phyloP scores from a whole-genome alignment of 2,113 vertebrate genomes.

The Stictonetta naevosa region DNA sequence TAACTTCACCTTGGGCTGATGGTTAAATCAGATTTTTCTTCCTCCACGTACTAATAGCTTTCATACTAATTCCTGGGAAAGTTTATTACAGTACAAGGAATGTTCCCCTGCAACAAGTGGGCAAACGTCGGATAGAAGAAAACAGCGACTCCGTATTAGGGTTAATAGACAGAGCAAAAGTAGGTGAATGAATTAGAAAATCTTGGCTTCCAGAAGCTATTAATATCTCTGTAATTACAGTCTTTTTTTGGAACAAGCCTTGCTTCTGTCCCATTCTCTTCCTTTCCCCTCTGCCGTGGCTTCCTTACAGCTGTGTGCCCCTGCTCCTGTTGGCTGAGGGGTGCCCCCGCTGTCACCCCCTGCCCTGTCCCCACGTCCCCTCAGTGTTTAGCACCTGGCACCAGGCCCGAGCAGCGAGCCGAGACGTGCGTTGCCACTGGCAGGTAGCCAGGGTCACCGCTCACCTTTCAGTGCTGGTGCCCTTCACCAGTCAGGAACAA shows the following conservation, averaged over 20 bases:
- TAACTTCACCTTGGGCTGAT: neutral
- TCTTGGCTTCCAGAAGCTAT: conserved; percentile 9
- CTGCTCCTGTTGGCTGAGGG: neutral
- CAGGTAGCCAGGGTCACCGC: neutral
- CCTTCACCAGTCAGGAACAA: neutral
- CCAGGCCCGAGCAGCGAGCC: neutral
- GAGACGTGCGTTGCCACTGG: neutral
- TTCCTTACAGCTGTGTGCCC: neutral
- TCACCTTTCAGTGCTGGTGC: neutral
- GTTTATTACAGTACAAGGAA: neutral
- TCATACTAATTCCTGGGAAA: neutral
- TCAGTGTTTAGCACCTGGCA: neutral
- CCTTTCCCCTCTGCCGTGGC: neutral
- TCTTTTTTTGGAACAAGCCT: conserved; percentile 37
- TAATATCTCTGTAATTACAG: conserved; percentile 9
- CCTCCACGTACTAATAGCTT: neutral
- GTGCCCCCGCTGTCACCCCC: neutral
- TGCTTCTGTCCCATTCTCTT: neutral
- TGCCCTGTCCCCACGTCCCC: no score
- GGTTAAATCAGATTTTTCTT: neutral
- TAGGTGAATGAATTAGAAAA: conserved; percentile 34
- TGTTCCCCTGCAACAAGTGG: neutral
- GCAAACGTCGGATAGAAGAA: neutral
- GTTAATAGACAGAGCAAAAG: conserved; percentile 7
- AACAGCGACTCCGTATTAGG: neutral